phyloP scores from a whole-genome alignment of 2,113 vertebrate genomes.

The Calyptomena viridis region DNA sequence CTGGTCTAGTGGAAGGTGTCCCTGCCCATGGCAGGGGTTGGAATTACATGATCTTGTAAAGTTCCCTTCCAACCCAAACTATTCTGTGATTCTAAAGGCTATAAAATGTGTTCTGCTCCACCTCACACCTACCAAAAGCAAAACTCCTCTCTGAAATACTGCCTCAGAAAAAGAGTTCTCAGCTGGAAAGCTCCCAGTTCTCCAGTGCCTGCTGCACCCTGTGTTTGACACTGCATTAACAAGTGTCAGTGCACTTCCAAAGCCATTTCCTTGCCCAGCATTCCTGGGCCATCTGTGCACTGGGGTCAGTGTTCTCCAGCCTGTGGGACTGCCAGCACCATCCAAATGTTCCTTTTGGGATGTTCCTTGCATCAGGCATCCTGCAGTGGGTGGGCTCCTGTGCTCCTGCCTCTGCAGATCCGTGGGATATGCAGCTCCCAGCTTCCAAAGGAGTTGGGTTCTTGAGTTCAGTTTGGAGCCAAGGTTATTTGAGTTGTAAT shows the following conservation, averaged over 20 bases:
- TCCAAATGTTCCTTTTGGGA: background rate
- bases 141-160: background rate
- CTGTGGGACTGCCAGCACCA: background rate
- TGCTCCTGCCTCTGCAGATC: background rate
- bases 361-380: background rate
- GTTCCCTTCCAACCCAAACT: background rate
- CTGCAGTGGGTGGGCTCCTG: fast-evolving
- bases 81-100: background rate
- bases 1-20: background rate
- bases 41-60: background rate
- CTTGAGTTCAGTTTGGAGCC: background rate
- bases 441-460: background rate
- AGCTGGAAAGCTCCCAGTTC: background rate
- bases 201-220: background rate
- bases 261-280: background rate
- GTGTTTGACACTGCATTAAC: background rate
- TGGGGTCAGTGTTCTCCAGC: background rate
- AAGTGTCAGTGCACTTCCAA: background rate
- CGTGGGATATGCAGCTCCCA: fast-evolving
- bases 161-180: background rate
- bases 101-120: background rate
- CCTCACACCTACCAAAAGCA: background rate
- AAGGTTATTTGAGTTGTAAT: background rate
- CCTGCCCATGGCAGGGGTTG: background rate
- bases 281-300: background rate